These are phyloP conservation scores for Melipona quadrifasciata DNA, from an alignment of 1,140 invertebrate genomes.

Conservation along the genomic window DNA sequence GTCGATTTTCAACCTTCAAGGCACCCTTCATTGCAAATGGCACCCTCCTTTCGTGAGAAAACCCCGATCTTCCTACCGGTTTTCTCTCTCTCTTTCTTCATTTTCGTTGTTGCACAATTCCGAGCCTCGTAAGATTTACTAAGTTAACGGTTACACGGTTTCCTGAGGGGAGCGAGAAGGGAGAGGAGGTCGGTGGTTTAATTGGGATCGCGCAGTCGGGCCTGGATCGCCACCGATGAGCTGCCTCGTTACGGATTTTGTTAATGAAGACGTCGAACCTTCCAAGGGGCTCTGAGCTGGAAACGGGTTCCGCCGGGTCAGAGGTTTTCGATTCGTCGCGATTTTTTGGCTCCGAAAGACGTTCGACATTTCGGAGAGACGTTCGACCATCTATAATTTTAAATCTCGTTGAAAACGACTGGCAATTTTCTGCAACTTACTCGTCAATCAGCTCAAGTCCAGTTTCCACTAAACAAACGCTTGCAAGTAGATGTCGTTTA, in stretches of 20 bases:
- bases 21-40: too few species aligned
- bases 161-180: not conserved
- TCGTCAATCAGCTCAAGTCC: too few species aligned
- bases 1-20: too few species aligned
- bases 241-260: constrained; percentile 24
- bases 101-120: not conserved
- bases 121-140: not conserved
- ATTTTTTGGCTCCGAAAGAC: not conserved
- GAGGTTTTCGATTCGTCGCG: not conserved
- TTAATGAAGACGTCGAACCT: constrained; percentile 26
- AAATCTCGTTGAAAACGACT: too few species aligned
- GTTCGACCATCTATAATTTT: too few species aligned
- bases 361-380: too few species aligned
- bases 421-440: too few species aligned
- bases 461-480: too few species aligned
- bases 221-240: not conserved
- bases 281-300: not conserved
- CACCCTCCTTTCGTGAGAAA: too few species aligned
- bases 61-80: too few species aligned
- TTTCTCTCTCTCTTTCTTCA: not conserved
- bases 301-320: not conserved
- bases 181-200: not conserved
- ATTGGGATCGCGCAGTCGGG: constrained; percentile 18
- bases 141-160: constrained; percentile 19
- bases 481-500: too few species aligned